Conservation (phyloP, 2,888 invertebrate species). For the Hydroisotoma schaefferi region DNA sequence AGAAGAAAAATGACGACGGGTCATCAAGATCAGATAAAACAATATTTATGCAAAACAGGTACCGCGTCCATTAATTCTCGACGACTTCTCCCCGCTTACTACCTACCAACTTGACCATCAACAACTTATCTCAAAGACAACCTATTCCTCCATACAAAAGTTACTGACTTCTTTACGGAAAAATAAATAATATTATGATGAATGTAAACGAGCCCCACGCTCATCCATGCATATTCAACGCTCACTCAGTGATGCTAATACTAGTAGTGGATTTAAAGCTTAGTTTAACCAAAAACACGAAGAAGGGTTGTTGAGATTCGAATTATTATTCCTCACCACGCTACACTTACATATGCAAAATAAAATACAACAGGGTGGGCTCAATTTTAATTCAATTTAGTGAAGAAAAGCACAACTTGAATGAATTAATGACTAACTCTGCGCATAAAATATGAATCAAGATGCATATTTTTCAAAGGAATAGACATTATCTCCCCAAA, state of each 20-base stretch:
- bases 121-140: not conserved
- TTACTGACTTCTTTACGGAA: not conserved
- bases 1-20: constrained; percentile 9
- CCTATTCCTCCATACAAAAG: too few species aligned
- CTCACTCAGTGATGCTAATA: not conserved
- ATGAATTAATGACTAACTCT: not conserved
- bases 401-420: not conserved
- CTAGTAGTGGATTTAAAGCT: not conserved
- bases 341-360: too few species aligned
- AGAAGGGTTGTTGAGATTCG: not conserved
- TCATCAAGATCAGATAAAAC: constrained; percentile 20
- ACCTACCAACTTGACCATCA: not conserved
- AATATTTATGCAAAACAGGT: constrained; percentile 22
- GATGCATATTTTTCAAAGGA: too few species aligned
- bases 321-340: too few species aligned
- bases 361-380: not conserved
- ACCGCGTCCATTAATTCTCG: too few species aligned
- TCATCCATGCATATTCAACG: not conserved
- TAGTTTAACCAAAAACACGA: not conserved
- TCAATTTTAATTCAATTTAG: not conserved
- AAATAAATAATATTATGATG: not conserved
- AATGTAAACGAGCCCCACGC: not conserved
- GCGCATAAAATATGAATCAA: too few species aligned
- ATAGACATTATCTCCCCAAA: not conserved
- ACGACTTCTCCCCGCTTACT: too few species aligned